Conservation (phyloP, 37 sponge, comb jelly and placozoan genomes). For the Petrosia ficiformis region DNA sequence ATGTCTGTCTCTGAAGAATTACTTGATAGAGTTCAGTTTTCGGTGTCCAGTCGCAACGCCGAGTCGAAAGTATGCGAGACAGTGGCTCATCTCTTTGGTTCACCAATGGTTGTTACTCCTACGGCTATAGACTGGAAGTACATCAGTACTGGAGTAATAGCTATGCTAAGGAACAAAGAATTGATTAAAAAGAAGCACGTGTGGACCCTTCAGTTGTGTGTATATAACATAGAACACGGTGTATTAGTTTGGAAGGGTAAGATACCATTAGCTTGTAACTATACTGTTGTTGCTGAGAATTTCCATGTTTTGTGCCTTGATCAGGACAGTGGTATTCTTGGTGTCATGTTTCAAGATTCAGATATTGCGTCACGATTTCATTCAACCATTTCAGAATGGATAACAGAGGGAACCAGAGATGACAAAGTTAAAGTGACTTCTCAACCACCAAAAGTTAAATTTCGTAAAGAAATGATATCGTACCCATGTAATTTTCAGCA, state of each 20-base stretch:
- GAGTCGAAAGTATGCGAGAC: constrained; percentile 56
- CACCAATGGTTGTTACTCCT: constrained; percentile 30
- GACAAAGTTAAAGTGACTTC: constrained; percentile 17
- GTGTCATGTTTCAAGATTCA: constrained; percentile 43
- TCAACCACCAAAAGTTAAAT: background rate
- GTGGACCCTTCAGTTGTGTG: constrained; percentile 56
- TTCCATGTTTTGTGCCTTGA: constrained; percentile 70
- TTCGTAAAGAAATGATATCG: constrained; percentile 67
- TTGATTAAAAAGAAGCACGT: constrained; percentile 29
- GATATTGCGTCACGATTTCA: constrained; percentile 34
- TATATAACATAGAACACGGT: constrained; percentile 56
- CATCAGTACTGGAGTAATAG: constrained; percentile 59
- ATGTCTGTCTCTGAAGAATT: constrained; percentile 45
- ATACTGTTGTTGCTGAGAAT: constrained; percentile 66
- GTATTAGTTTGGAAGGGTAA: constrained; percentile 72
- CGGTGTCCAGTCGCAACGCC: constrained; percentile 71
- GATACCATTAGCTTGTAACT: constrained; percentile 27
- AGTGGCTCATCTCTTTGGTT: constrained; percentile 60
- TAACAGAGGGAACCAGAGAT: constrained; percentile 56
- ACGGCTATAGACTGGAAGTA: constrained; percentile 60
- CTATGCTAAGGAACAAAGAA: constrained; percentile 64
- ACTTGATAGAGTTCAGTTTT: constrained; percentile 69
- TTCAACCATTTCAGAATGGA: constrained; percentile 42
- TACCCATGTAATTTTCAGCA: constrained; percentile 85
- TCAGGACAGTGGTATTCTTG: constrained; percentile 48